Base-by-base conservation (phyloP, 92 coral and sea anemone genomes). In the Paragorgia papillata region DNA sequence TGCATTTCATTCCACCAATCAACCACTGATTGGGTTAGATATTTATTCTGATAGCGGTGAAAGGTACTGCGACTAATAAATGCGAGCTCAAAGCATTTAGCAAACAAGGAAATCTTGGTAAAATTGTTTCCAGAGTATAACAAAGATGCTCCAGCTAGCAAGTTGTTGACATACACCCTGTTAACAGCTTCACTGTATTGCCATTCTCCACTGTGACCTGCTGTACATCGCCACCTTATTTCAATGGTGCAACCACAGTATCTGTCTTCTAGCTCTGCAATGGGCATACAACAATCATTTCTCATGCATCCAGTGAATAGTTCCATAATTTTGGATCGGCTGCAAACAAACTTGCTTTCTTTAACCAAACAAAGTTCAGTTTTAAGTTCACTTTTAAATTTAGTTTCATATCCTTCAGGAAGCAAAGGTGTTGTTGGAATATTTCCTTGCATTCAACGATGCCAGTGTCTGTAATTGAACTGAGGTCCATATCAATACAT, bases 251-350 rank as follows among this genome's bases (percentile, higher is more conserved):
- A 75, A 43, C 81, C 71, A 59, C 58, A 22, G 59, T 46, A 59
- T 25, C 31, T 58, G 31, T 75, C 81, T 7, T 75, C 59, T 39
- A 75, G 74, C 39, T 77, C 74, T 8, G 34, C 57, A 40, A 77
- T 35, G 34, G 82, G 82, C 82, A 77, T 77, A 32, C 57, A 61
- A 26, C 82, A 77, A 29, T 77, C 82, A 27, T 15, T 63, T 44
- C 62, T 74, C 82, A 61, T 43, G 56, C 82, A 77, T 15, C 61
- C 61, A 6, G 26, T 10, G 24, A 77, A 77, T 6, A 77, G 49
- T 62, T 77, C 82, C 57, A 34, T 2, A 6, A 77, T 62, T 43
- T 39, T 44, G 9, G 82, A 62, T 26, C 44, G 41, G 33, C 61
- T 66, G 30, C 62, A 79, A 43, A 79, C 33, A 20, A 65, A 79